Evolutionary conservation across 2,888 invertebrate genomes (phyloP), one percentile per base, ranked within the genome.

Genomic region (Aleiodes alternator): DNA sequence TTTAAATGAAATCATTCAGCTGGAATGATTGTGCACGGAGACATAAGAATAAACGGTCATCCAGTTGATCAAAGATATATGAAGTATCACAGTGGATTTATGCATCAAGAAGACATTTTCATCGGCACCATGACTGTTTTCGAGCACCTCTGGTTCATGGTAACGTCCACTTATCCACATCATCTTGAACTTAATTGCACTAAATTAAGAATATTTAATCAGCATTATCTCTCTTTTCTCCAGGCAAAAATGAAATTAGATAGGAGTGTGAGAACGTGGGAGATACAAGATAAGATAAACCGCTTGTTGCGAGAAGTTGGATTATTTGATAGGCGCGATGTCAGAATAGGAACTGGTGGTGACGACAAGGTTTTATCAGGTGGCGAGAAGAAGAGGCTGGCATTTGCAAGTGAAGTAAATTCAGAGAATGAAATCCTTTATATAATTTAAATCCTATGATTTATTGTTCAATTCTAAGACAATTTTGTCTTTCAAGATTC

Each of bases 91-190:
- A 96, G 95, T 82, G 97, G 97, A 0, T 98, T 95, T 90, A 96
- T 98, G 91, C 96, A 97, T 82, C 98, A 98, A 88, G 96, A 97
- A 79, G 97, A 98, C 85, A 91, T 97, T 66, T 97, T 98, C 84
- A 94, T 96, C 6, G 95, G 95, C 3, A 93, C 95, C 55, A 92
- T 98, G 78, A 97, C 97, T 0, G 97, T 97, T 31, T 90, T 92
- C 79, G 98, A 98, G 87, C 97, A 98, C 86, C 93, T 98, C 74
- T 93, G 92, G 82, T 95, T 97, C 82, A 96, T 97, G 96, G 97
- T 94, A 90, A 77, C 12, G 51, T 34, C 34, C 14, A 73, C 56
- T 38, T 34, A 2, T 34, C 23, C 23, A 2, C 23, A 23, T 23
- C 23, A 23, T 2, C 16, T 51, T 57, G 16, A 16, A 48, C 53